Evolutionary conservation across 2,888 invertebrate genomes (phyloP).

Genomic region (Dolichomitus sp.): DNA sequence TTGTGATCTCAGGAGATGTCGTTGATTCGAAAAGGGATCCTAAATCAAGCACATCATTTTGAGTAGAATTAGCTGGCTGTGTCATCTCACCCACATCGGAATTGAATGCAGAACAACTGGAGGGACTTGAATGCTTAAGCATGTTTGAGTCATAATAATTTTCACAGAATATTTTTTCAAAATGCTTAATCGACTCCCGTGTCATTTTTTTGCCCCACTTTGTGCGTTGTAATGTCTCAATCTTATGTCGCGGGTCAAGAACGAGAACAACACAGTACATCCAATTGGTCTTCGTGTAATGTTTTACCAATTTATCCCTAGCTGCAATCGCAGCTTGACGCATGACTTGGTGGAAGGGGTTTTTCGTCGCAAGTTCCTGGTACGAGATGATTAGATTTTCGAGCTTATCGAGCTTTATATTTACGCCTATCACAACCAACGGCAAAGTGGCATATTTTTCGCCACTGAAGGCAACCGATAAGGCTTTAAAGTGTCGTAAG

Average conservation of each 20-base stretch:
- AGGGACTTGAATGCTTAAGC: no score
- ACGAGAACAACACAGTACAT: not conserved
- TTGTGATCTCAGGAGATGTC: not conserved
- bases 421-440: no score
- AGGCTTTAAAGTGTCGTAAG: no score
- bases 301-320: no score
- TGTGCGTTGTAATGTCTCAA: not conserved
- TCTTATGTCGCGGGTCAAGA: not conserved
- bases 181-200: not conserved
- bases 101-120: no score
- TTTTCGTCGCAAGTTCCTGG: not conserved
- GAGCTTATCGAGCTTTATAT: not conserved
- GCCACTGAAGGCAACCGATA: no score
- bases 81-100: no score
- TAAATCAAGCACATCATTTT: no score
- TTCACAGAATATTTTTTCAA: not conserved
- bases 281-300: no score
- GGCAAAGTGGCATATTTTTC: not conserved
- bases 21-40: no score
- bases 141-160: not conserved
- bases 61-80: no score
- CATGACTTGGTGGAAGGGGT: not conserved
- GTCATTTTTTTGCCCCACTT: not conserved
- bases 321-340: no score
- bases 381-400: not conserved